Evolutionary conservation across 2,797 vertebrate species (phyloP), one percentile per base, ranked within the genome.

Genomic region (Onychomys arenicola): DNA sequence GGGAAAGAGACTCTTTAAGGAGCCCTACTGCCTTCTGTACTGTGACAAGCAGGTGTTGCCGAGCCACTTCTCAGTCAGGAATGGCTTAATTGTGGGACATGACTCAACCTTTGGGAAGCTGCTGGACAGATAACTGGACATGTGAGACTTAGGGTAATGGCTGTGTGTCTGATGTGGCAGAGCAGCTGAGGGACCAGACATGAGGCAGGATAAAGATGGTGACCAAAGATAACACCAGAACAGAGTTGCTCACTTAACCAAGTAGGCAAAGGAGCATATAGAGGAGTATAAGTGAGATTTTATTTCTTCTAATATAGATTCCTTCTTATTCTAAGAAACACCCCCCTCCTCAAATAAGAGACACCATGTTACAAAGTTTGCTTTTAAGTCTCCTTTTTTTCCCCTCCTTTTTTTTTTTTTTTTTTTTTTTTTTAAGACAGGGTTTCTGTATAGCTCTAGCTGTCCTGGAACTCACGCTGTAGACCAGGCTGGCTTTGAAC

Each of bases 311-410:
- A 55, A 32, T 40, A 34, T 63, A 25, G 46, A 32, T 80, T 55
- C 67, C 69, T n/a, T 87, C 85, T 92, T 78, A n/a, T 34, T 89
- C 65, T 6, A 86, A 86, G 17, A 94, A 80, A 59, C 19, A n/a
- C 1, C 25, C 13, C 65, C 65, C 46, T 37, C 65, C 46, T 37
- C 23, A 86, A 67, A 19, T 71, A 40, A 73, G 29, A 57, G 17
- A 84, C 73, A 88, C 43, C 75, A 73, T 37, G 13, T 92, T 71
- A 63, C 23, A 55, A 83, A 84, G 52, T 84, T 73, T 89, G 17
- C 46, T 84, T 61, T 78, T 89, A 49, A 52, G n/a, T 46, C 12
- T 63, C 37, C 21, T 40, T 10, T 40, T 40, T 23, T 23, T 2
- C 5, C 37, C 43, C 43, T 46, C 46, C 46, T 46, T 46, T 8